Evolutionary conservation across 2,113 vertebrate genomes (phyloP).

Genomic region (Deroptyus accipitrinus): DNA sequence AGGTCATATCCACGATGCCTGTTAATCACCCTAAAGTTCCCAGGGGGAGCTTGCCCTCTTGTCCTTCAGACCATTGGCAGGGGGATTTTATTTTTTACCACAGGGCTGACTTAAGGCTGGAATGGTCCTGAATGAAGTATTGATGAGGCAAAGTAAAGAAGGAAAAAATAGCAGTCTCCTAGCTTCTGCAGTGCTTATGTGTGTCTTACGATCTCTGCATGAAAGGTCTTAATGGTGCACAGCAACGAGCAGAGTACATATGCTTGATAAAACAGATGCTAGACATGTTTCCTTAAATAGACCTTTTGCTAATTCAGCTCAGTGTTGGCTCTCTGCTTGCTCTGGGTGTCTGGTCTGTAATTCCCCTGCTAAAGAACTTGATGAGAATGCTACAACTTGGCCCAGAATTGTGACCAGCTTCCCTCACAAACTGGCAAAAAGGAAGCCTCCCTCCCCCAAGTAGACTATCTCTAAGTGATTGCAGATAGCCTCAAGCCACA

Average conservation of each 20-base stretch:
- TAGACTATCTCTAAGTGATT: neutral
- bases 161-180: neutral
- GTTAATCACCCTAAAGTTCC: neutral
- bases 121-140: neutral
- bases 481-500: neutral
- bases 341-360: neutral
- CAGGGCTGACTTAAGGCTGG: neutral
- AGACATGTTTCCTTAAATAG: conserved; percentile 18
- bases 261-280: conserved; percentile 23
- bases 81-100: neutral
- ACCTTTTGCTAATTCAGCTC: conserved; percentile 16
- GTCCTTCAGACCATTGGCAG: neutral
- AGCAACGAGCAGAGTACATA: neutral
- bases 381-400: neutral
- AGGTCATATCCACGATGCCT: neutral
- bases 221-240: conserved; percentile 17
- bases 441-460: neutral
- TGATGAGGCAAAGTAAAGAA: neutral
- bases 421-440: neutral
- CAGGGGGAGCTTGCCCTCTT: neutral
- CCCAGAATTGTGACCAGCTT: neutral
- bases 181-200: neutral
- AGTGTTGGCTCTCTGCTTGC: neutral
- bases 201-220: neutral
- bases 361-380: neutral